Base-by-base conservation (phyloP, 2,888 invertebrate species). In the Lepidocyrtoides sp. region DNA sequence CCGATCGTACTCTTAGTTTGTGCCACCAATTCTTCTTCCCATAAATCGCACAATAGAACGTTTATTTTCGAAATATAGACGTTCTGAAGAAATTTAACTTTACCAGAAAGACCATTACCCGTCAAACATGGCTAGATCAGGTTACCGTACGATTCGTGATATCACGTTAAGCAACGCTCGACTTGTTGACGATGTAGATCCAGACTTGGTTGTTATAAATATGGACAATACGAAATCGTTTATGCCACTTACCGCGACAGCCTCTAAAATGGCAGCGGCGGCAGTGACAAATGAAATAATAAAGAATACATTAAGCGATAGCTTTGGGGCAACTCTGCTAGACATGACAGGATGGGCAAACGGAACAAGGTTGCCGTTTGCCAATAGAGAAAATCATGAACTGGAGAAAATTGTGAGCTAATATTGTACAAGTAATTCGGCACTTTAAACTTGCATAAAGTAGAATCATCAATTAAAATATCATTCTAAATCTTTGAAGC, bases 291-390 rank as follows among this genome's bases (percentile, higher is more conserved):
- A 54, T 10, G 69, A 51, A 12, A 69, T 36, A n/a, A 12, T 54
- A 44, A 87, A 79, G 26, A 83, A 26, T 1, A 5, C 12, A n/a
- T 12, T 88, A 14, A 81, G 54, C 20, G 14, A 69, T 2, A 41
- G 32, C 12, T 44, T 87, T 20, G 57, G 87, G 0, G 20, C 4
- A 2, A 41, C 51, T n/a, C 29, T 81, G 7, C 48, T 91, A 5
- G 44, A 69, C 8, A 10, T 36, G 81, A 81, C 82, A n/a, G 92
- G 92, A 0, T 92, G 91, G 92, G 85, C 82, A 36, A 77, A 66
- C 26, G 92, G 92, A 14, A 32, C 72, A 36, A 81, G 86, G 17
- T 12, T 92, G 7, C 91, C 92, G 2, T 92, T 92, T 79, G 85
- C 92, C 10, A 91, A 69, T 29, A 69, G 69, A 77, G 86, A 81